Evolutionary conservation across 2,797 vertebrate species (phyloP).

Genomic region (Cichlasoma orientale): DNA sequence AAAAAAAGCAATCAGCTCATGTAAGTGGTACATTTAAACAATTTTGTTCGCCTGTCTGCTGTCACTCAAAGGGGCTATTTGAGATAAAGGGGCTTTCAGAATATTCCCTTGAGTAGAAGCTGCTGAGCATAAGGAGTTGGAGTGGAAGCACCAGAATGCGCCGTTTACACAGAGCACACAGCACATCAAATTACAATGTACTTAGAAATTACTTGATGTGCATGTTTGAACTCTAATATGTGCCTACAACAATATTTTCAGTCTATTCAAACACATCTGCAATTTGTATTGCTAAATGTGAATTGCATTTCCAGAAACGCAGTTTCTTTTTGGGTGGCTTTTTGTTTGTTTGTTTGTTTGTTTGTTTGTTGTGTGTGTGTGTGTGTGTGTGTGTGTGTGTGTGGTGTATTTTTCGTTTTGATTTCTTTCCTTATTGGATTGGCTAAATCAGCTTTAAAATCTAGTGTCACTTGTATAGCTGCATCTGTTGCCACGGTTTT

Average conservation of each 20-base stretch:
- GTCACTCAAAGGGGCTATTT: conserved; percentile 74
- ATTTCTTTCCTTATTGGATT: conserved; percentile 1
- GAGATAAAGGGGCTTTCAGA: conserved; percentile 68
- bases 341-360: not conserved
- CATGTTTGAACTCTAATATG: conserved; percentile 47
- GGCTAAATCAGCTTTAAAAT: conserved; percentile 35
- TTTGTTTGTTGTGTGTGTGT: too few species aligned
- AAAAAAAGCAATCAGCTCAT: conserved; percentile 54
- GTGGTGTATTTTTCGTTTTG: too few species aligned
- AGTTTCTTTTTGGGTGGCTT: not conserved
- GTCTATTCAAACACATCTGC: conserved; percentile 41
- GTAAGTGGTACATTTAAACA: conserved; percentile 77
- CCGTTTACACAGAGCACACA: conserved; percentile 60
- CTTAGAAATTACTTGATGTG: conserved; percentile 38
- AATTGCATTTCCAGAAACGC: not conserved
- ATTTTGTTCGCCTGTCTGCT: conserved; percentile 75
- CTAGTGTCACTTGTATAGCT: conserved; percentile 20
- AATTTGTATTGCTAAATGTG: conserved; percentile 29
- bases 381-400: too few species aligned
- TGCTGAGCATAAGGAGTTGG: conserved; percentile 34
- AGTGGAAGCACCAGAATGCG: conserved; percentile 32
- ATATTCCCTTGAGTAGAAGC: conserved; percentile 66
- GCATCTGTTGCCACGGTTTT: conserved; percentile 35
- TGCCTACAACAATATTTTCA: conserved; percentile 32
- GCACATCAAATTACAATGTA: conserved; percentile 41